These are phyloP conservation scores for Reticulitermes lucifugus DNA, from an alignment of 2,888 invertebrate species.

Conservation along the genomic window DNA sequence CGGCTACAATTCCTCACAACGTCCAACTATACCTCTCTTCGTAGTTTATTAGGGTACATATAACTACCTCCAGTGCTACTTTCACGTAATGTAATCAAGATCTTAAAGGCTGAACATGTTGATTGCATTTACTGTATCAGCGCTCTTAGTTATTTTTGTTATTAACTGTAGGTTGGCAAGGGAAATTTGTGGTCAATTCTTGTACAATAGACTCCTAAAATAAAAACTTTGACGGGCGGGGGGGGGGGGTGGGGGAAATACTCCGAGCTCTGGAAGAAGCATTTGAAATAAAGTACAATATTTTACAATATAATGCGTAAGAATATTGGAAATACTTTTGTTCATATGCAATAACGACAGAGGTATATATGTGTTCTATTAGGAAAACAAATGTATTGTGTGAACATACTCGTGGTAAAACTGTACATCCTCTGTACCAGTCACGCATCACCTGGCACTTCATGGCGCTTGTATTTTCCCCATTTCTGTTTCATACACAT, in stretches of 20 bases:
- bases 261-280: too few relatives aligned
- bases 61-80: not conserved
- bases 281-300: too few relatives aligned
- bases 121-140: not conserved
- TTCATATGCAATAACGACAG: too few relatives aligned
- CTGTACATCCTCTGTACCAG: slow-evolving; percentile 43
- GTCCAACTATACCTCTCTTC: not conserved
- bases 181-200: slow-evolving; percentile 43
- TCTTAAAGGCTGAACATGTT: too few relatives aligned
- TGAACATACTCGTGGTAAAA: not conserved
- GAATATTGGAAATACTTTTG: too few relatives aligned
- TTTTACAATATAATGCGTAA: too few relatives aligned
- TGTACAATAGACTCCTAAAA: slow-evolving; percentile 15
- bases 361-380: not conserved
- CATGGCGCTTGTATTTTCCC: not conserved
- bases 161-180: slow-evolving; percentile 28
- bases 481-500: not conserved
- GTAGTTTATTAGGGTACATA: not conserved
- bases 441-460: slow-evolving; percentile 45
- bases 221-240: not conserved
- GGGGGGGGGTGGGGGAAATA: too few relatives aligned
- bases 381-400: not conserved
- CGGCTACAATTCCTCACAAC: not conserved
- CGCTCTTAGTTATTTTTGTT: slow-evolving; percentile 10
- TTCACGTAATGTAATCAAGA: not conserved